phyloP scores from a whole-genome alignment of 2,797 vertebrate genomes.

The Halcyon badia region DNA sequence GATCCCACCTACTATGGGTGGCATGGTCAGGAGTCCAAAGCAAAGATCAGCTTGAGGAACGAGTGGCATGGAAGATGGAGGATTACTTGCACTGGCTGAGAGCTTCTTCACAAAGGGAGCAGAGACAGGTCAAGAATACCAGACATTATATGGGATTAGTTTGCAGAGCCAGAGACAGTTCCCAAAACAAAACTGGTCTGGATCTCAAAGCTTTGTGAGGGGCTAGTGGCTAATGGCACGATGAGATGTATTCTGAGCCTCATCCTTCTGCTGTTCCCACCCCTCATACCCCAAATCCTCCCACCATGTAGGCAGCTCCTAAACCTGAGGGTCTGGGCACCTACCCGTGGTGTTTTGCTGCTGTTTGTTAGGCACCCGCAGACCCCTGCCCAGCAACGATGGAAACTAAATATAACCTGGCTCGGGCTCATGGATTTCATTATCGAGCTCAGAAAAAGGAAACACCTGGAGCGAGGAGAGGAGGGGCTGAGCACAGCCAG shows the following conservation, averaged over 20 bases:
- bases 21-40: neutral
- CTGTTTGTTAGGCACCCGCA: neutral
- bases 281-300: neutral
- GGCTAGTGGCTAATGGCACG: accelerated
- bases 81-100: neutral
- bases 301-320: neutral
- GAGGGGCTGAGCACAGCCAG: neutral
- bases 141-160: constrained; percentile 51
- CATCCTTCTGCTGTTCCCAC: neutral
- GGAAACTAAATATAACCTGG: constrained; percentile 60
- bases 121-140: constrained; percentile 64
- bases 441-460: constrained; percentile 59
- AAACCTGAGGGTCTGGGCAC: neutral
- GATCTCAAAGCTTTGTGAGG: neutral
- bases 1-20: neutral
- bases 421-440: constrained; percentile 8
- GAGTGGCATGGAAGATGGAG: neutral
- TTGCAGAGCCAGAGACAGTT: neutral
- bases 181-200: constrained; percentile 17
- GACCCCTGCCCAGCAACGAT: neutral
- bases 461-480: constrained; percentile 65
- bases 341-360: neutral
- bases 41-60: neutral
- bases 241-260: neutral
- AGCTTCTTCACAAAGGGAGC: neutral